Base-by-base conservation (phyloP, 2,888 invertebrate genomes). In the Drosophila lutescens region DNA sequence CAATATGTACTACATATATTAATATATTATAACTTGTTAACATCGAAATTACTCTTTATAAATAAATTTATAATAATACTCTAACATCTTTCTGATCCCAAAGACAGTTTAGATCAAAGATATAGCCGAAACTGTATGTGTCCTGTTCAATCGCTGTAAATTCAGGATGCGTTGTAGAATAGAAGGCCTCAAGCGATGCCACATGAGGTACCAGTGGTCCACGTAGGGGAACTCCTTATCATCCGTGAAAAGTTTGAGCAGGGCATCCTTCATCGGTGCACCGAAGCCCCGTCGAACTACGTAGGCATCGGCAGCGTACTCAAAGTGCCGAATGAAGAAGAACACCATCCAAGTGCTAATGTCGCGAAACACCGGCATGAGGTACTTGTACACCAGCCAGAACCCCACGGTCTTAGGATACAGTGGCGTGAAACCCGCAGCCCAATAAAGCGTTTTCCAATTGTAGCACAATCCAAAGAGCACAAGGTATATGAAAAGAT, bases 371-470 rank as follows among this genome's bases (percentile, higher is more conserved):
- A 67, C 9, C 0, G 77, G 74, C 81, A 85, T 71, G 1, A 81
- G 58, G 26, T 84, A 85, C 43, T 81, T 84, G 15, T 78, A 87
- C 0, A 81, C 76, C 53, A 85, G 51, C 76, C 78, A 88, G 26
- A 84, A 84, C n/a, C 79, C 79, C 6, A 75, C 65, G 2, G 78
- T 67, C 1, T 38, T 49, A 0, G 85, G 85, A 59, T 77, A 77
- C 10, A 55, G 69, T 0, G 8, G 0, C 0, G 67, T n/a, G 6
- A 85, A 85, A 0, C 89, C 89, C 0, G 79, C 75, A 1, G 86
- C 76, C 32, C 61, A 38, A 13, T 68, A 85, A n/a, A 85, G 17
- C 0, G 46, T 34, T 0, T 9, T 0, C 4, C 53, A 13, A 0
- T 34, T 49, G 23, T 79, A 75, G 40, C 50, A 55, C 13, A 12